phyloP scores from a whole-genome alignment of 2,888 invertebrate species.

The Biston betularia region DNA sequence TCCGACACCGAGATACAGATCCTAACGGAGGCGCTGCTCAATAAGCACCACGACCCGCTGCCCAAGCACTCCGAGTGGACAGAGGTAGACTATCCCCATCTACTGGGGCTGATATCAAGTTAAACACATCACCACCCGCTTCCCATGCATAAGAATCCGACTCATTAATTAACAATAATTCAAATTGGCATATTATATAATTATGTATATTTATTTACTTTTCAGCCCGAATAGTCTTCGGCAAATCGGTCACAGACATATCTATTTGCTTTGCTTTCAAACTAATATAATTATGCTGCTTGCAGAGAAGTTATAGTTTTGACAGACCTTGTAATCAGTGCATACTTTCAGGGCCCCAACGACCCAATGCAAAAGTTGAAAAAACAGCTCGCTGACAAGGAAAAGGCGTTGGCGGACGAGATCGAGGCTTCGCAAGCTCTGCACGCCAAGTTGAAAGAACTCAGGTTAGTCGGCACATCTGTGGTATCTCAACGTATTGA shows the following conservation, averaged over 20 bases:
- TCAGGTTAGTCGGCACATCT: conserved; percentile 78
- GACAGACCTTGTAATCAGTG: not conserved
- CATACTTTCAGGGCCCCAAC: conserved; percentile 87
- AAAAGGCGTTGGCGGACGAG: conserved; percentile 91
- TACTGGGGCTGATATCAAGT: too few relatives aligned
- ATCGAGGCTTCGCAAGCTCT: conserved; percentile 91
- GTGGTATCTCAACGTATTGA: too few relatives aligned
- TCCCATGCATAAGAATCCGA: too few relatives aligned
- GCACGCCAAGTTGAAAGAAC: conserved; percentile 92
- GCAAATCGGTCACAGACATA: too few relatives aligned
- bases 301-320: not conserved
- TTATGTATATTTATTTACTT: too few relatives aligned
- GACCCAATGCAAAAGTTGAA: conserved; percentile 95
- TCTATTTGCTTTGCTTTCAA: too few relatives aligned
- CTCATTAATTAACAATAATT: too few relatives aligned
- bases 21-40: conserved; percentile 94
- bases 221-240: too few relatives aligned
- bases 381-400: conserved; percentile 95
- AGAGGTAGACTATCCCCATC: conserved; percentile 80
- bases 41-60: conserved; percentile 93
- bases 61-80: conserved; percentile 94
- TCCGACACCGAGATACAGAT: conserved; percentile 95
- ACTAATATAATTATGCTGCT: too few relatives aligned
- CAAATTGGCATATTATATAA: too few relatives aligned
- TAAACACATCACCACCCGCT: too few relatives aligned